Conservation (phyloP, 2,113 vertebrate species). For the Entomyzon cyanotis region DNA sequence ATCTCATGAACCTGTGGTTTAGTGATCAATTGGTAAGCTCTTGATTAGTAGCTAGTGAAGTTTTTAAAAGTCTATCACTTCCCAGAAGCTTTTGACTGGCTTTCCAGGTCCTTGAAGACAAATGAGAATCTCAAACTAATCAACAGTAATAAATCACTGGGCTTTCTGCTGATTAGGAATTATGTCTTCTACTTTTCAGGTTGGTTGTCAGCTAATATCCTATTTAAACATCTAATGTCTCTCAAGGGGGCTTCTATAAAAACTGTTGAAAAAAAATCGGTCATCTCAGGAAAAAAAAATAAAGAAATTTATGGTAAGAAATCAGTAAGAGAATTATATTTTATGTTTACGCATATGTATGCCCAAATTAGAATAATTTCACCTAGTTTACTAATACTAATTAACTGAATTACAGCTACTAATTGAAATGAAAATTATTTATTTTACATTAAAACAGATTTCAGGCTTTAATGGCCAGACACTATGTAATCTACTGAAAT, state of each 20-base stretch:
- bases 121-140: conserved; percentile 48
- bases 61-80: conserved; percentile 46
- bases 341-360: background rate
- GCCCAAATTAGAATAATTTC: background rate
- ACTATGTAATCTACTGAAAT: background rate
- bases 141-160: conserved; percentile 56
- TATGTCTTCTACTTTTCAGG: conserved; percentile 12
- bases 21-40: conserved; percentile 40
- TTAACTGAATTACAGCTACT: background rate
- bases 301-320: background rate
- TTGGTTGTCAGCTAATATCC: conserved; percentile 48
- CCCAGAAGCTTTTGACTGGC: conserved; percentile 46
- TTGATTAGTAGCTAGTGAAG: conserved; percentile 42
- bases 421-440: background rate
- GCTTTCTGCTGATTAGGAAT: conserved; percentile 52
- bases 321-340: background rate
- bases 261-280: background rate
- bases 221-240: conserved; percentile 36
- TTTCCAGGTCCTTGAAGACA: conserved; percentile 50
- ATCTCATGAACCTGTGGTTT: background rate
- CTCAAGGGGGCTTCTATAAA: conserved; percentile 3
- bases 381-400: background rate
- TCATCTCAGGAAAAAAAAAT: background rate
- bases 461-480: background rate
- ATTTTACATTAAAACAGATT: background rate